phyloP scores from a whole-genome alignment of 2,888 invertebrate genomes.

The Lasioglossum calceatum region DNA sequence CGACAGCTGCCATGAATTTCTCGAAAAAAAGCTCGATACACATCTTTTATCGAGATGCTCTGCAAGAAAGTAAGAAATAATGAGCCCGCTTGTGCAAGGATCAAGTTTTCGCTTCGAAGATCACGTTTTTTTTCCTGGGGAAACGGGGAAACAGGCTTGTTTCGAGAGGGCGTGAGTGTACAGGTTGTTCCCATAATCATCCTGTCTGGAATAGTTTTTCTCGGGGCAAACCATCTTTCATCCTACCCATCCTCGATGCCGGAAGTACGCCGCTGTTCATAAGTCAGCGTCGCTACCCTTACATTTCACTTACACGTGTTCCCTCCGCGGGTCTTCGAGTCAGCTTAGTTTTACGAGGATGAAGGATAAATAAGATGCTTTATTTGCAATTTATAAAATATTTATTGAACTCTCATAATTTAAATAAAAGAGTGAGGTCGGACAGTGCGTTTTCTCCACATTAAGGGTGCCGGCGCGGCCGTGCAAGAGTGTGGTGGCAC shows the following conservation, averaged over 20 bases:
- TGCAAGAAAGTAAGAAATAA: neutral
- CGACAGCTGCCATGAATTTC: neutral
- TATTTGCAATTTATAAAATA: neutral
- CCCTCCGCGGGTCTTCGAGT: neutral
- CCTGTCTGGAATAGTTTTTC: conserved; percentile 20
- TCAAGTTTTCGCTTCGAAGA: neutral
- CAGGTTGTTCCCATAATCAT: conserved; percentile 20
- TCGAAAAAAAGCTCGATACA: neutral
- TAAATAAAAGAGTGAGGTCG: too few species aligned
- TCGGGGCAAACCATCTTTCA: conserved; percentile 11
- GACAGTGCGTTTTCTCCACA: too few species aligned
- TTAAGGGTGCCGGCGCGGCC: too few species aligned
- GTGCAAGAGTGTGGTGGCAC: too few species aligned
- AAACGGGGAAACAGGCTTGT: neutral
- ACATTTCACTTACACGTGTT: conserved; percentile 20
- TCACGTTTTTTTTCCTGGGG: neutral
- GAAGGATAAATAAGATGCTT: neutral
- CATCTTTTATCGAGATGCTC: neutral
- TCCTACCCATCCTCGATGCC: conserved; percentile 22
- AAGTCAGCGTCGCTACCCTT: conserved; percentile 19
- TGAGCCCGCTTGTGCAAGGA: neutral
- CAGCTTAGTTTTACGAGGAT: neutral
- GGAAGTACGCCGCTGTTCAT: conserved; percentile 16
- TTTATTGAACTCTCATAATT: too few species aligned
- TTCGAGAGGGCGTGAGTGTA: neutral